Conservation (phyloP, 64 coral and sea anemone genomes). For the Stichodactyla mertensii region DNA sequence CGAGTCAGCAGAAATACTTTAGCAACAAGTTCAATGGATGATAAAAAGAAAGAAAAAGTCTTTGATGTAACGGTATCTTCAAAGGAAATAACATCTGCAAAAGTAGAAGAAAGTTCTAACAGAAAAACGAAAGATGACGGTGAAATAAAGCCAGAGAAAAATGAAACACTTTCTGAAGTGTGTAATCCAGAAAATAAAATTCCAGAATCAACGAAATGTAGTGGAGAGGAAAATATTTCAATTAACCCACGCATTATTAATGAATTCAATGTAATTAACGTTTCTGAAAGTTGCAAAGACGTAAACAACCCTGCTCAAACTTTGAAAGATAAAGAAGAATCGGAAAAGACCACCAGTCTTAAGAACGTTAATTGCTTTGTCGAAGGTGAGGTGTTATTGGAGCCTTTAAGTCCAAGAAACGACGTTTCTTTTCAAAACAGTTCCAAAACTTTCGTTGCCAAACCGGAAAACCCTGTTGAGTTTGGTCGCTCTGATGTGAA, state of each 20-base stretch:
- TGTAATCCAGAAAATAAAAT: background rate
- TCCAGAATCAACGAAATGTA: conserved; percentile 5
- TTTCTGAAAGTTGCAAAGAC: background rate
- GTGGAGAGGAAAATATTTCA: background rate
- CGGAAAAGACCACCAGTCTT: background rate
- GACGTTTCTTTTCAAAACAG: background rate
- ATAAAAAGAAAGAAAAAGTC: background rate
- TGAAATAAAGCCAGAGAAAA: background rate
- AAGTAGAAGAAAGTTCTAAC: background rate
- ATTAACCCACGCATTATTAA: background rate
- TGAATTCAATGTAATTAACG: background rate
- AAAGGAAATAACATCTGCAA: background rate
- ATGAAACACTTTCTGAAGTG: background rate
- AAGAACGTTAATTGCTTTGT: background rate
- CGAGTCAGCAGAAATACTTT: background rate
- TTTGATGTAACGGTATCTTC: background rate
- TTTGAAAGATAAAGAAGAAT: background rate
- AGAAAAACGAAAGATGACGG: background rate
- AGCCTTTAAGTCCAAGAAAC: background rate
- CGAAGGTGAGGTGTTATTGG: background rate
- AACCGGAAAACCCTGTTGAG: background rate
- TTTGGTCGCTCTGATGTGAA: background rate
- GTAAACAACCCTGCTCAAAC: background rate
- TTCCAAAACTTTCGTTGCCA: background rate
- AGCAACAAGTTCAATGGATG: background rate